phyloP scores from a whole-genome alignment of 2,113 vertebrate genomes.

The Hystrix cristata region DNA sequence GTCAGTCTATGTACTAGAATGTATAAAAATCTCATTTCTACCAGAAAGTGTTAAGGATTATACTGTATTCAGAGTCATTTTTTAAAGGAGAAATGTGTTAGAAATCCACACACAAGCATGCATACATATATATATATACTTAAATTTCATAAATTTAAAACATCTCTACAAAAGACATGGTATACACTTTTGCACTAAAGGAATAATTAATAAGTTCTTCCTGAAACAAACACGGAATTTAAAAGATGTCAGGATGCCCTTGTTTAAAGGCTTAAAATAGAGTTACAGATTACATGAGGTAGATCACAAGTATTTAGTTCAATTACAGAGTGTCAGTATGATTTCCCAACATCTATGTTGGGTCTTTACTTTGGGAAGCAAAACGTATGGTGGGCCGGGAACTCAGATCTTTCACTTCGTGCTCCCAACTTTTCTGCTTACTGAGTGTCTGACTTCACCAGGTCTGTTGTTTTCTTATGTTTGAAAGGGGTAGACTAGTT shows the following conservation, averaged over 20 bases:
- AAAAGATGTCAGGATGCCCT: slow-evolving; percentile 16
- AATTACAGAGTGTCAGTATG: slow-evolving; percentile 21
- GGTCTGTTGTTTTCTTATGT: neutral
- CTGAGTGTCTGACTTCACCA: neutral
- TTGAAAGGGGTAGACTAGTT: neutral
- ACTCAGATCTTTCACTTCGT: slow-evolving; percentile 15
- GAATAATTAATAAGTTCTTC: neutral
- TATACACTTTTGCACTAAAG: slow-evolving; percentile 38
- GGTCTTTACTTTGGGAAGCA: slow-evolving; percentile 11
- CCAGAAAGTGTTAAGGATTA: neutral
- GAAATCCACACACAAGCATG: neutral
- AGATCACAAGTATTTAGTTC: neutral
- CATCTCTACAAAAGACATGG: neutral
- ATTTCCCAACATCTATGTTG: slow-evolving; percentile 30
- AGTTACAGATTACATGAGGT: neutral
- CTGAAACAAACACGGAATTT: neutral
- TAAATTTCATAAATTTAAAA: slow-evolving; percentile 23
- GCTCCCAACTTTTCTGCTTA: neutral
- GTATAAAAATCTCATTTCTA: neutral
- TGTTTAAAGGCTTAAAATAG: neutral
- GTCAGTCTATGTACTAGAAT: neutral
- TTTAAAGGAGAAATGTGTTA: slow-evolving; percentile 15
- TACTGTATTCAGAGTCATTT: neutral
- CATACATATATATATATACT: neutral
- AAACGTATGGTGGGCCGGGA: neutral